Evolutionary conservation across 1,140 invertebrate genomes (phyloP).

Genomic region (Akabosia matsudoensis): DNA sequence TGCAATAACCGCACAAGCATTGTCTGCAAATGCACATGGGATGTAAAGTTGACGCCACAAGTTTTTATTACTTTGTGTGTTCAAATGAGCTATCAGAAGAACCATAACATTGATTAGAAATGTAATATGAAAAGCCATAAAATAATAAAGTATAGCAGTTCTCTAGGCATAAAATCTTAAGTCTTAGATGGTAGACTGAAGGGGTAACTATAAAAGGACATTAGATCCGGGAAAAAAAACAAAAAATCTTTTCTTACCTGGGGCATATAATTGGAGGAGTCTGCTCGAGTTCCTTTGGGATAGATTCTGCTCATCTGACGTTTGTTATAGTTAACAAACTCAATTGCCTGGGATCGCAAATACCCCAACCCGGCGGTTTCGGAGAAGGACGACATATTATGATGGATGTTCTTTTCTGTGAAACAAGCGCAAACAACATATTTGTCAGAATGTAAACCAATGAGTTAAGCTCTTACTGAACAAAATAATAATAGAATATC

Average conservation of each 20-base stretch:
- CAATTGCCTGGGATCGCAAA: constrained; percentile 90
- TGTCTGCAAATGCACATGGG: too few relatives aligned
- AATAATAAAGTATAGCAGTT: too few relatives aligned
- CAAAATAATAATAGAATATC: not conserved
- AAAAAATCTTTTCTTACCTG: constrained; percentile 63
- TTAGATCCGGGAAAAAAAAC: not conserved
- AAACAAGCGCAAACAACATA: constrained; percentile 50
- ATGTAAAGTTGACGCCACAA: too few relatives aligned
- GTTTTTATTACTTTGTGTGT: too few relatives aligned
- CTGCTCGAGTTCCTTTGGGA: constrained; percentile 95
- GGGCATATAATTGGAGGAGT: constrained; percentile 99
- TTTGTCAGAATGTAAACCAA: constrained; percentile 14
- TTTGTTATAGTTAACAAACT: constrained; percentile 99
- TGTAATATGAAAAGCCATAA: too few relatives aligned
- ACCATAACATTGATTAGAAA: too few relatives aligned
- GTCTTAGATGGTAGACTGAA: too few relatives aligned
- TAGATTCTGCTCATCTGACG: constrained; percentile 98
- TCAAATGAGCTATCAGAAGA: too few relatives aligned
- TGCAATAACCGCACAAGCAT: too few relatives aligned
- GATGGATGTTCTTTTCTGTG: constrained; percentile 91
- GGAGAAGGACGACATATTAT: constrained; percentile 98
- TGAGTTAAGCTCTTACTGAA: not conserved
- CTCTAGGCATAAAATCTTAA: too few relatives aligned
- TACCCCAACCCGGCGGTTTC: constrained; percentile 93
- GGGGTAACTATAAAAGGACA: not conserved